Evolutionary conservation across 2,113 vertebrate genomes (phyloP).

Genomic region (Corythoichthys intestinalis): DNA sequence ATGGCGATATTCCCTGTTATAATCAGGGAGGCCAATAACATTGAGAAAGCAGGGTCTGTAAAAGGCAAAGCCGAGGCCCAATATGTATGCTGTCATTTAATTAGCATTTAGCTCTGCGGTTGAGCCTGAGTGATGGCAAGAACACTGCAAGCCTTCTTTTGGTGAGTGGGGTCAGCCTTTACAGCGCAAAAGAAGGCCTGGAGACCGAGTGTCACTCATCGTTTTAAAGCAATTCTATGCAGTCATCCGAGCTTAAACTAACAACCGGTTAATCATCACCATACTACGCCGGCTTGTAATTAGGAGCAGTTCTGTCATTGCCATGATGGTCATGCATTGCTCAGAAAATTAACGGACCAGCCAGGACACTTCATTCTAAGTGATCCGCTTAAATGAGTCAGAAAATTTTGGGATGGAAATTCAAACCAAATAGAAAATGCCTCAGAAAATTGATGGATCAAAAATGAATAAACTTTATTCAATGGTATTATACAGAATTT

Average conservation of each 20-base stretch:
- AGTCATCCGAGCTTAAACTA: constrained; percentile 3
- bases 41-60: constrained; percentile 54
- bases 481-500: no score
- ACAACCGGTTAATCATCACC: not conserved
- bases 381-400: not conserved
- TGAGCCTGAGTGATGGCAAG: constrained; percentile 49
- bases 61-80: constrained; percentile 43
- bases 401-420: not conserved
- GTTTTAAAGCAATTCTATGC: not conserved
- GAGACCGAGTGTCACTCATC: not conserved
- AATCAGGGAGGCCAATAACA: constrained; percentile 60
- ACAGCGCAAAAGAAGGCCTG: not conserved
- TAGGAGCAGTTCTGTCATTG: not conserved
- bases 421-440: not conserved
- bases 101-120: constrained; percentile 63
- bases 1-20: constrained; percentile 6
- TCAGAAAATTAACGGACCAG: not conserved
- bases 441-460: not conserved
- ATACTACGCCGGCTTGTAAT: not conserved
- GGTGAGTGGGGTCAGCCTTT: constrained; percentile 11
- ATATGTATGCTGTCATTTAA: constrained; percentile 52
- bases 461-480: no score
- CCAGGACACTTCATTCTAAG: not conserved
- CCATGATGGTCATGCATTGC: not conserved
- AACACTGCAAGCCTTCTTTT: constrained; percentile 37